Evolutionary conservation across 2,113 vertebrate species (phyloP), one percentile per base, ranked within the genome.

Genomic region (Callospermophilus lateralis): DNA sequence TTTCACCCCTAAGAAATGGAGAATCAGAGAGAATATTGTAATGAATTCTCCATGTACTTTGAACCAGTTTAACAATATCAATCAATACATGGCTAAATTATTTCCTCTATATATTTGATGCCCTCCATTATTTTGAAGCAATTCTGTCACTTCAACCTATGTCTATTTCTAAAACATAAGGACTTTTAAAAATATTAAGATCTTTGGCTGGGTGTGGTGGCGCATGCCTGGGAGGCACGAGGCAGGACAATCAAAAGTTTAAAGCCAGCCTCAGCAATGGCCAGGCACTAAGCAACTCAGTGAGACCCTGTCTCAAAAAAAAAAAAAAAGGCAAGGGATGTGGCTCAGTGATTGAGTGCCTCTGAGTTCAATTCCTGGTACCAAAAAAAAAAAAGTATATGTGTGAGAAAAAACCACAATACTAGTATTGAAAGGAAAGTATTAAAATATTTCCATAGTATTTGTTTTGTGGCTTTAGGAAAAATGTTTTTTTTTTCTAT

Each of bases 81-180:
- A 45, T n/a, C 37, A 67, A 11, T 28, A 90, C 22, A 10, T 89
- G 74, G 55, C 16, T n/a, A 91, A 3, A 28, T 78, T 91, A 85
- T 63, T 67, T 87, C 15, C 8, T 89, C 20, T 88, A 1, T 88
- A 32, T 86, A 12, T 6, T 39, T 4, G 73, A 77, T 8, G 30
- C 15, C 28, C n/a, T 83, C n/a, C 39, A 45, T 83, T 96, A 74
- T 94, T 93, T 93, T 89, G 74, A 92, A 89, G 34, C n/a, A 78
- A 3, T 84, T 84, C 10, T 65, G 2, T 91, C 42, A 67, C 73
- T 53, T 90, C 48, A 87, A 28, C 30, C n/a, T 83, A 30, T 61
- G 58, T 26, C 58, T 84, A 51, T 80, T 8, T 85, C 51, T 95
- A 93, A 93, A 94, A 80, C 68, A 15, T 26, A 73, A 79, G 55